Evolutionary conservation across 37 sponge, comb jelly and placozoan genomes (phyloP).

Genomic region (Theonella swinhoei): DNA sequence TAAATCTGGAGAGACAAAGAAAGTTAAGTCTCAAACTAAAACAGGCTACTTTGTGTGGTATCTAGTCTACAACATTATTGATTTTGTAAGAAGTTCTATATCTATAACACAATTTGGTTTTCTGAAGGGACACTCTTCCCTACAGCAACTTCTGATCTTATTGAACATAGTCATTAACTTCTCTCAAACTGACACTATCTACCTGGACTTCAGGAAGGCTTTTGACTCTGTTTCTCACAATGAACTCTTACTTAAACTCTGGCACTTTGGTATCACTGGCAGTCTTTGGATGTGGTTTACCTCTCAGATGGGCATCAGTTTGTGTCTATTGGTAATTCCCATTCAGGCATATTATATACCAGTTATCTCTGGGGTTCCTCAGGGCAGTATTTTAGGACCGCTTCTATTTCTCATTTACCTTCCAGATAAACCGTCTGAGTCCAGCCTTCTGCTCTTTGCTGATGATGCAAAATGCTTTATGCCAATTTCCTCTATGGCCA

Average conservation of each 20-base stretch:
- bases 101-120: neutral
- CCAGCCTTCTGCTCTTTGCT: neutral
- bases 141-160: neutral
- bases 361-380: neutral
- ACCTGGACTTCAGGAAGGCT: neutral
- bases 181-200: neutral
- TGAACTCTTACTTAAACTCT: no score
- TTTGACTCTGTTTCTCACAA: neutral
- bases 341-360: neutral
- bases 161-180: neutral
- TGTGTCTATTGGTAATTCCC: neutral
- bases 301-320: neutral
- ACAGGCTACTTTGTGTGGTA: no score
- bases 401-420: neutral
- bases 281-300: neutral
- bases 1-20: no score
- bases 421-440: neutral
- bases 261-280: no score
- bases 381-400: neutral
- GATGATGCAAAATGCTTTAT: neutral
- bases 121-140: neutral
- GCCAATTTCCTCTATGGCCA: neutral
- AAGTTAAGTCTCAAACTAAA: no score
- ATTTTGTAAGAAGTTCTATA: no score
- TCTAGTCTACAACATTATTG: no score